phyloP scores from a whole-genome alignment of 2,113 vertebrate genomes.

The Corythoichthys haematopterus region DNA sequence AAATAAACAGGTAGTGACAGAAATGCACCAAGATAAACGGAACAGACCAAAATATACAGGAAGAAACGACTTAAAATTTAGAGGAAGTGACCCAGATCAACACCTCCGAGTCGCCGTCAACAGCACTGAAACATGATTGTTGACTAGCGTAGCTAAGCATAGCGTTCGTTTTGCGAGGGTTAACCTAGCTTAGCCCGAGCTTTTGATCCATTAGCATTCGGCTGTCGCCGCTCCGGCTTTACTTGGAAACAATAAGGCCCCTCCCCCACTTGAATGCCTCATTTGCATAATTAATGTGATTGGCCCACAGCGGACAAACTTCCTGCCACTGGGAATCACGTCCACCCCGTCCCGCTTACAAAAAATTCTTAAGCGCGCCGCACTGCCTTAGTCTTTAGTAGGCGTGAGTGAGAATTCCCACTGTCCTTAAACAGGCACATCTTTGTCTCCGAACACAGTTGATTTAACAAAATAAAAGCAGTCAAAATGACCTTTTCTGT shows the following conservation, averaged over 20 bases:
- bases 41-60: too few relatives aligned
- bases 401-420: too few relatives aligned
- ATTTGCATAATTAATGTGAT: slow-evolving; percentile 87
- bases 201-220: neutral
- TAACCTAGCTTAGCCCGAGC: neutral
- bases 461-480: neutral
- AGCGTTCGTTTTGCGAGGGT: neutral
- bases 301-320: slow-evolving; percentile 53
- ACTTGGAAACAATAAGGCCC: slow-evolving; percentile 17
- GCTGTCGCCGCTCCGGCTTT: slow-evolving; percentile 12
- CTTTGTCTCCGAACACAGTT: too few relatives aligned
- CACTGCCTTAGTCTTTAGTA: too few relatives aligned
- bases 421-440: too few relatives aligned
- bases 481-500: neutral
- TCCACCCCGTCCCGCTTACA: slow-evolving; percentile 24
- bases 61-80: too few relatives aligned
- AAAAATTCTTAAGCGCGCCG: neutral
- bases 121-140: too few relatives aligned
- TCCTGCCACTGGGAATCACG: slow-evolving; percentile 63
- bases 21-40: too few relatives aligned
- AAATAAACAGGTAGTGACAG: too few relatives aligned
- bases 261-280: slow-evolving; percentile 38
- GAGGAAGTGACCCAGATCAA: too few relatives aligned
- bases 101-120: too few relatives aligned
- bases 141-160: neutral